A percentile compares a stretch with the other conserved stretches of the same genome.
phyloP scores from a whole-genome alignment of 2,113 vertebrate genomes.

The Litocranius walleri region DNA sequence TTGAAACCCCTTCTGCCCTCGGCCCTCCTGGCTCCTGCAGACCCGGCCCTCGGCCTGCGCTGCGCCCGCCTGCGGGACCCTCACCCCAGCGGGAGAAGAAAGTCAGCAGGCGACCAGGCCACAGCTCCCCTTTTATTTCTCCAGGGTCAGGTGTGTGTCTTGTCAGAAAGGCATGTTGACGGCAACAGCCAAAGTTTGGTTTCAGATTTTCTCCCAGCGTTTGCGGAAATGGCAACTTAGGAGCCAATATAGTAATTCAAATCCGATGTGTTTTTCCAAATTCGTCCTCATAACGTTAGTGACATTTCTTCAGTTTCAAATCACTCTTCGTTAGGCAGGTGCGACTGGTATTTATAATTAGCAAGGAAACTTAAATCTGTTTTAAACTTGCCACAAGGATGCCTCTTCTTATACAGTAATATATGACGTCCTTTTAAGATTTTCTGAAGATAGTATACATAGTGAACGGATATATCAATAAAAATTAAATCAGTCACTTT shows the following conservation, averaged over 20 bases:
- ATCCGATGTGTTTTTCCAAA: background rate
- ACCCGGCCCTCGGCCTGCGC: too few relatives aligned
- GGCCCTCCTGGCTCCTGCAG: too few relatives aligned
- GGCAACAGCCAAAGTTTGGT: background rate
- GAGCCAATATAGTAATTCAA: background rate
- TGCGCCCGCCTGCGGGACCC: too few relatives aligned
- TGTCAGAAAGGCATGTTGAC: background rate
- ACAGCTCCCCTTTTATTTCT: background rate
- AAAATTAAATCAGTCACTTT: background rate
- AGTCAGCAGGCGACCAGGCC: too few relatives aligned
- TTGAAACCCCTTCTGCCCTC: background rate
- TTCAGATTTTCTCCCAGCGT: background rate
- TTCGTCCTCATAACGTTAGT: background rate
- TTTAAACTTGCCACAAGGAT: background rate
- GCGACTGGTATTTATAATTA: background rate
- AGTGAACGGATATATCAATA: background rate
- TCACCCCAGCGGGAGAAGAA: background rate
- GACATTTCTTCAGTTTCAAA: background rate
- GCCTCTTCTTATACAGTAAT: background rate
- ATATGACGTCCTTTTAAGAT: background rate
- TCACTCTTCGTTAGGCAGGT: background rate
- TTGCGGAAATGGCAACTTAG: background rate
- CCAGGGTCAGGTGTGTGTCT: too few relatives aligned
- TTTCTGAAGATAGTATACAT: background rate
- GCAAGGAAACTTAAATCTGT: background rate